A percentile compares a stretch with the other conserved stretches of the same genome.
Evolutionary conservation across 2,797 vertebrate species (phyloP).

Genomic region (Lepus oiostolus): DNA sequence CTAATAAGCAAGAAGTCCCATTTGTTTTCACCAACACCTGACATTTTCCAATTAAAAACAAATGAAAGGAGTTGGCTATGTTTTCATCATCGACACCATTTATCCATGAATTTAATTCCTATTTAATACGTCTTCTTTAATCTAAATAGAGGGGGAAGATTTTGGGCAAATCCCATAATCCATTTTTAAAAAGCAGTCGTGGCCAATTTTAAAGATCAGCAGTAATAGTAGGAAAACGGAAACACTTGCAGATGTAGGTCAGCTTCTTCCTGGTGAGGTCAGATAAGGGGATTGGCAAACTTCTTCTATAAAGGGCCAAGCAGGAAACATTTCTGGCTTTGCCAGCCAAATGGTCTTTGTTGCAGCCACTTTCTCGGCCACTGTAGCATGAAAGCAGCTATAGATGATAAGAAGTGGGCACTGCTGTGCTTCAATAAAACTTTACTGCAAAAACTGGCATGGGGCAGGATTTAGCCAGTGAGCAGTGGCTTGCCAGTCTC

Average conservation of each 20-base stretch:
- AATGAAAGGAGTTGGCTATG: not conserved
- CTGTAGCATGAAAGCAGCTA: not conserved
- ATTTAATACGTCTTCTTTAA: constrained; percentile 16
- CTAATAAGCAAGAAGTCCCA: not conserved
- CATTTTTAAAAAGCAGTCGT: not conserved
- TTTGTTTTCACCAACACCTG: constrained; percentile 24
- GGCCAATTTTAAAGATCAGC: not conserved
- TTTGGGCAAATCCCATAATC: constrained; percentile 19
- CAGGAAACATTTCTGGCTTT: not conserved
- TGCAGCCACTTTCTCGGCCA: not conserved
- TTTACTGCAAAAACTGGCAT: constrained; percentile 34
- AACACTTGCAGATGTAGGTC: not conserved
- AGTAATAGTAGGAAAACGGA: not conserved
- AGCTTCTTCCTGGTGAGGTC: not conserved
- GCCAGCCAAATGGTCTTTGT: not conserved
- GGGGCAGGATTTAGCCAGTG: not conserved
- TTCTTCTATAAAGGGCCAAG: constrained; percentile 1
- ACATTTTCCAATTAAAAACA: constrained; percentile 20
- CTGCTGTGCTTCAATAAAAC: constrained; percentile 42
- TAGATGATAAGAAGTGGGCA: not conserved
- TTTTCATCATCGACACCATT: not conserved
- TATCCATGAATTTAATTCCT: constrained; percentile 23
- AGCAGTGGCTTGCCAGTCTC: not conserved
- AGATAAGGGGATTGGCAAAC: not conserved
- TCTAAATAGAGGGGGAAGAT: constrained; percentile 27